These are phyloP conservation scores for Caenorhabditis brenneri DNA, from an alignment of 1,140 invertebrate genomes.

Conservation along the genomic window DNA sequence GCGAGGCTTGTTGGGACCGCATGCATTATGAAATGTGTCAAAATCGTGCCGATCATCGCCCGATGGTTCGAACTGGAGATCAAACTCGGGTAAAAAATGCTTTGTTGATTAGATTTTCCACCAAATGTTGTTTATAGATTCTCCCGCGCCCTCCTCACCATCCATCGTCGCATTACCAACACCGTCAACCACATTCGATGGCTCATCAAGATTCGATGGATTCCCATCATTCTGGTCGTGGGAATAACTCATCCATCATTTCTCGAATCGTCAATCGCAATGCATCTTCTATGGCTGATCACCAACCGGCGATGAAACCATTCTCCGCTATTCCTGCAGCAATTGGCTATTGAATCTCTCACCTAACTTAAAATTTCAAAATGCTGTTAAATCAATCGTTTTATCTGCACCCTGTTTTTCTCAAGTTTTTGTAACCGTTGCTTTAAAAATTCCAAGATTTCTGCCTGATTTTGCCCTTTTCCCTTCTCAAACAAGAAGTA, in stretches of 20 bases:
- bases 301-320: neutral
- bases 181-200: neutral
- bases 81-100: constrained; percentile 31
- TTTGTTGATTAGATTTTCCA: neutral
- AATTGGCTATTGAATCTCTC: neutral
- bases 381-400: neutral
- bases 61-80: constrained; percentile 52
- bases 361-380: neutral
- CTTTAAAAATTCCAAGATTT: neutral
- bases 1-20: constrained; percentile 98
- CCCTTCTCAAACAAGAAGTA: neutral
- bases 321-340: neutral
- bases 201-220: neutral
- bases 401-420: neutral
- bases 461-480: neutral
- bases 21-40: constrained; percentile 77
- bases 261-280: neutral
- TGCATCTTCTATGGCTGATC: neutral
- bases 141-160: neutral
- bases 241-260: neutral
- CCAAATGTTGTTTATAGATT: neutral
- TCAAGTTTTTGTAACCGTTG: neutral
- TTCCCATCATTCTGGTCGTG: neutral
- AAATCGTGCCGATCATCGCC: constrained; percentile 20
- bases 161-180: neutral